Base-by-base conservation (phyloP, 2,113 vertebrate genomes). In the Dasypus novemcinctus region DNA sequence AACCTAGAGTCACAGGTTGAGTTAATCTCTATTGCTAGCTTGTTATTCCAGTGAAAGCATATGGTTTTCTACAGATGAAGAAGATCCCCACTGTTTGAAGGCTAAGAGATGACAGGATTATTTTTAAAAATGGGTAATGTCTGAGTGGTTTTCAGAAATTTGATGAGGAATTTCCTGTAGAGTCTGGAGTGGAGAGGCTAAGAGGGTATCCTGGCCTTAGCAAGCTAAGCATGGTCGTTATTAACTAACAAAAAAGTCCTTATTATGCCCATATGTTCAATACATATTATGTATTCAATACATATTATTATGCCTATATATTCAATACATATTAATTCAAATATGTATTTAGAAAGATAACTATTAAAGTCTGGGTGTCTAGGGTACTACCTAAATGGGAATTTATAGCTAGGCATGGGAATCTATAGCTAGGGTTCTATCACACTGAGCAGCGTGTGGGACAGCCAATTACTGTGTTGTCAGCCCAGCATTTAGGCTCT, bases 151-250 rank as follows among this genome's bases (percentile, higher is more conserved):
- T 87, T 80, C 43, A 52, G 82, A 91, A 83, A 93, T n/a, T 11
- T 80, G 41, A 82, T 79, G 85, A 90, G 78, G 85, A 92, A 90
- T 93, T 95, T 96, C 80, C 92, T 75, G 57, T 63, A 41, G 8
- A 69, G 81, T 94, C 92, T 94, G 46, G 10, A 80, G 49, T 57
- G 21, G 78, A 93, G 94, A 91, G 36, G 75, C 78, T 74, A 18
- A 33, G 38, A 84, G 57, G 69, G 63, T 87, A 49, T 29, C 80
- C 49, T 64, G n/a, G 52, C 78, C 52, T 29, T 69, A 78, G 46
- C 49, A 68, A 49, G 43, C 20, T 54, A 38, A 92, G 64, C n/a
- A 79, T 33, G 41, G 8, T 86, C 83, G 74, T 82, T 38, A 31
- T 90, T 43, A 27, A 59, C 41, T 75, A 33, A 36, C 61, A 83